phyloP scores from a whole-genome alignment of 2,888 invertebrate species.

The Micoletzkya japonica region DNA sequence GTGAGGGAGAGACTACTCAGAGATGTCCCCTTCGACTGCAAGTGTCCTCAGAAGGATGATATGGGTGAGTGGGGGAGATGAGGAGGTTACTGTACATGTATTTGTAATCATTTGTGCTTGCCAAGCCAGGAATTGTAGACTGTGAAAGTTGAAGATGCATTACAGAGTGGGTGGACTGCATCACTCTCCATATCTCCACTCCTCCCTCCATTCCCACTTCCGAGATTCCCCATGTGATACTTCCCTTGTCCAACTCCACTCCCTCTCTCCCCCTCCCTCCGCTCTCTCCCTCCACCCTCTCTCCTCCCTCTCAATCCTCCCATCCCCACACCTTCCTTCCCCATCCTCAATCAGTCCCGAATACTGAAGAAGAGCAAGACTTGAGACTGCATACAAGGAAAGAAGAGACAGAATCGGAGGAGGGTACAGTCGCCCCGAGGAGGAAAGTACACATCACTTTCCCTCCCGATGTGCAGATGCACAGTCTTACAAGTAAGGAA shows the following conservation, averaged over 20 bases:
- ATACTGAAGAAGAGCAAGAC: too few relatives aligned
- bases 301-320: constrained; percentile 3
- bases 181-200: constrained; percentile 2
- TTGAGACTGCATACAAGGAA: too few relatives aligned
- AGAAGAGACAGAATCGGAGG: too few relatives aligned
- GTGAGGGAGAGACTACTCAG: not conserved
- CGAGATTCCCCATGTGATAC: not conserved
- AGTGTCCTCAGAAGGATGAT: constrained; percentile 6
- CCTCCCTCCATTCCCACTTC: not conserved
- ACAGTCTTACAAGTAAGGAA: too few relatives aligned
- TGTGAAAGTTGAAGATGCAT: not conserved
- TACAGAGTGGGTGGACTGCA: constrained; percentile 28
- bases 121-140: not conserved
- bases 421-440: too few relatives aligned
- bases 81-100: not conserved
- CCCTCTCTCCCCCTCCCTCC: not conserved
- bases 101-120: not conserved
- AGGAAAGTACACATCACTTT: too few relatives aligned
- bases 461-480: too few relatives aligned
- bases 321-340: not conserved
- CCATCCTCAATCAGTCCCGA: not conserved
- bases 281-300: constrained; percentile 5
- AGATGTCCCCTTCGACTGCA: constrained; percentile 20
- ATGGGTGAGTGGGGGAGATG: not conserved
- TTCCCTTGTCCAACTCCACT: constrained; percentile 5